phyloP scores from a whole-genome alignment of 2,113 vertebrate genomes.

The Eptesicus fuscus region DNA sequence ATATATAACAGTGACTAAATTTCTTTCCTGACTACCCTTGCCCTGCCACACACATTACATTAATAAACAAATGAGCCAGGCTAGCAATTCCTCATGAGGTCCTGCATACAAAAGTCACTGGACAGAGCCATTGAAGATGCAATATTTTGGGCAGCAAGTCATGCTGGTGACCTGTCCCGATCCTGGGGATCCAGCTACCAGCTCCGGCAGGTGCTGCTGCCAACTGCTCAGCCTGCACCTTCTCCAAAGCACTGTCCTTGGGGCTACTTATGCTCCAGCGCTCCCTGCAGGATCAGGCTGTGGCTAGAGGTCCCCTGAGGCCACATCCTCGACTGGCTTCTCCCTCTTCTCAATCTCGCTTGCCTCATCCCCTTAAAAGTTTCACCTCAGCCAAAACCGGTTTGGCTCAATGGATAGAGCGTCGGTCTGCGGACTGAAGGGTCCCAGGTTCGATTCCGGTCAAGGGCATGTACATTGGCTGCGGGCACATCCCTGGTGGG shows the following conservation, averaged over 20 bases:
- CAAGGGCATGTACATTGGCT: too few relatives aligned
- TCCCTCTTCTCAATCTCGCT: not conserved
- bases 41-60: not conserved
- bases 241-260: not conserved
- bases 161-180: not conserved
- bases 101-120: not conserved
- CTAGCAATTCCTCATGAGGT: not conserved
- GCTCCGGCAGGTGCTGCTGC: not conserved
- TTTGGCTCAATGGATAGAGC: too few relatives aligned
- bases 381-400: too few relatives aligned
- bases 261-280: not conserved
- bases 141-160: not conserved
- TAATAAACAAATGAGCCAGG: not conserved
- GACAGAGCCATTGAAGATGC: not conserved
- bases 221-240: not conserved
- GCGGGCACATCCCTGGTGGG: too few relatives aligned
- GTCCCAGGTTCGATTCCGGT: too few relatives aligned
- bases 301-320: not conserved
- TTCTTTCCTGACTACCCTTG: not conserved
- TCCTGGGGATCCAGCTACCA: not conserved
- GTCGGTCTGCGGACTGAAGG: too few relatives aligned
- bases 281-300: not conserved
- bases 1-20: not conserved
- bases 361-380: not conserved
- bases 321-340: not conserved